Conservation (phyloP, 2,888 invertebrate genomes). For the Drosophila kokeensis region DNA sequence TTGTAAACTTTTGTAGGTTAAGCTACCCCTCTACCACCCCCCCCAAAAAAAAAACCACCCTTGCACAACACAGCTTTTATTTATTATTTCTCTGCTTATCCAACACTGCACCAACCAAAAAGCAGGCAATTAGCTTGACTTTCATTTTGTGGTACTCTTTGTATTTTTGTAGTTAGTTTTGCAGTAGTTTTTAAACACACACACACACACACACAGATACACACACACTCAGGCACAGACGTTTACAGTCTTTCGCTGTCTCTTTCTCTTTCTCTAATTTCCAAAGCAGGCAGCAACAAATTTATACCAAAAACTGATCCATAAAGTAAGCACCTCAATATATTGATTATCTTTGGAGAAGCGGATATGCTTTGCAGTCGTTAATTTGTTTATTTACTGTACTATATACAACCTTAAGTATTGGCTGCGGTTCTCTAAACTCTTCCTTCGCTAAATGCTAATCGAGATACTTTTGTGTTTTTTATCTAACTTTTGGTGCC, state of each 20-base stretch:
- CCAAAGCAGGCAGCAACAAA: constrained; percentile 45
- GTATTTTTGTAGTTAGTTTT: constrained; percentile 24
- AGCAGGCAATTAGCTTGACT: constrained; percentile 30
- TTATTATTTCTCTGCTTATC: constrained; percentile 42
- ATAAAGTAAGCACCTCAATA: constrained; percentile 40
- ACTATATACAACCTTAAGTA: constrained; percentile 24
- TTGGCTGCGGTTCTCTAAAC: constrained; percentile 39
- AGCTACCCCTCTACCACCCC: constrained; percentile 34
- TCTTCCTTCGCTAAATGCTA: constrained; percentile 20
- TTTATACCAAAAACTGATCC: constrained; percentile 22
- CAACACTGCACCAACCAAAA: constrained; percentile 40
- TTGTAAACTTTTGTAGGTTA: constrained; percentile 66
- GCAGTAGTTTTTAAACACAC: constrained; percentile 45
- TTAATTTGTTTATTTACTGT: constrained; percentile 34
- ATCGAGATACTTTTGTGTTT: constrained; percentile 43
- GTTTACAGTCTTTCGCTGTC: not conserved
- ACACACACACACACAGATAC: constrained; percentile 23
- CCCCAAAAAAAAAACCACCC: constrained; percentile 6
- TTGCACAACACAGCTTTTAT: constrained; percentile 61
- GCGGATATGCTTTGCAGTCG: constrained; percentile 17
- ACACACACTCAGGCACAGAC: constrained; percentile 7
- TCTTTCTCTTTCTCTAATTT: constrained; percentile 26
- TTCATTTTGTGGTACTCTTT: constrained; percentile 47
- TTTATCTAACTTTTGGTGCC: constrained; percentile 50
- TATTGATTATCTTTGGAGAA: constrained; percentile 18